Evolutionary conservation across 2,797 vertebrate genomes (phyloP), one percentile per base, ranked within the genome.

Genomic region (Rachycentron canadum): DNA sequence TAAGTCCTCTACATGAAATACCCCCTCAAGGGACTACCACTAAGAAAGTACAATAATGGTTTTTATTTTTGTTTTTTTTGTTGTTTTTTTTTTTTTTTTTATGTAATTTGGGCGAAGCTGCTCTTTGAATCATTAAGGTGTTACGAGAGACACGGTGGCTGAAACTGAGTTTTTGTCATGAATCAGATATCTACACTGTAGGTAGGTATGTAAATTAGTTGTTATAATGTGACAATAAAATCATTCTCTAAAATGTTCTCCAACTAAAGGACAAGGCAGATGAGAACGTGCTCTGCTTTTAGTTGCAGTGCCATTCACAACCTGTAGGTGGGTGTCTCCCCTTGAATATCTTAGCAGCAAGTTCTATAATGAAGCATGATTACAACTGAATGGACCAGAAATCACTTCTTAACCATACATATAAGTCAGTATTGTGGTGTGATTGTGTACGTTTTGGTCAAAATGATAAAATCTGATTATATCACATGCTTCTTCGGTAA

Each of bases 281-380:
- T 32, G 32, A 32, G 32, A 32, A 32, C 32, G 7, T 36, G 13
- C 1, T 3, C 2, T 34, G 3, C 5, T 34, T n/a, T n/a, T 0
- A 7, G n/a, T 0, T 82, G 88, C 72, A 90, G 61, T 92, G 52
- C 70, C n/a, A 13, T 1, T 12, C 0, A 16, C 14, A 8, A 28
- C 85, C 89, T 64, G 68, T 83, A 34, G 91, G 69, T 86, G 90
- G 87, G 17, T 50, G 69, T 89, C 78, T 91, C 56, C 17, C 40
- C 82, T 72, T 45, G 38, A 77, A 34, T 16, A 89, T 82, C 25
- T 61, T 23, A 38, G 41, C 23, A 21, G 8, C 25, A 70, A 59
- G 58, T 58, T 45, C 26, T 43, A 32, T 19, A 63, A 66, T 40
- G 17, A 41, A 75, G 30, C 12, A 53, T 47, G 3, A 64, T 36